A percentile compares a stretch with the other conserved stretches of the same genome.
Conservation (phyloP, 2,888 invertebrate species). For the Amblyjoppa fuscipennis region DNA sequence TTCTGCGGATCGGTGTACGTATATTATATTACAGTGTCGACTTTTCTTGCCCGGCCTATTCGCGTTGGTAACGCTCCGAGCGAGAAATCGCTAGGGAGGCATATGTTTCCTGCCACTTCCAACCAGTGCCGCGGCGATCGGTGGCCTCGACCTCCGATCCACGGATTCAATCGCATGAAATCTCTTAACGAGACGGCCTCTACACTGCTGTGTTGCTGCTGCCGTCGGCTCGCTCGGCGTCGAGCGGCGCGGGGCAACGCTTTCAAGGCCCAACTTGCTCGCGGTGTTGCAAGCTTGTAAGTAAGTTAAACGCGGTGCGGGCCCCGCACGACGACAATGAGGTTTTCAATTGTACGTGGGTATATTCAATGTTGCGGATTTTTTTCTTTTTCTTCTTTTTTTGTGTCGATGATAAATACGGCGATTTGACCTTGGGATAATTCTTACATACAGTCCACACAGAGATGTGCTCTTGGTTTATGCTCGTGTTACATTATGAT, state of each 20-base stretch:
- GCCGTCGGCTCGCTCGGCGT: constrained; percentile 12
- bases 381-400: not conserved
- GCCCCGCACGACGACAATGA: constrained; percentile 27
- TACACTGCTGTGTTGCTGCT: not conserved
- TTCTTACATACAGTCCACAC: too few species aligned
- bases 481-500: too few species aligned
- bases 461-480: too few species aligned
- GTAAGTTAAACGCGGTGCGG: constrained; percentile 7
- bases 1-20: constrained; percentile 18
- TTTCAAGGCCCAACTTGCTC: constrained; percentile 55
- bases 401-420: not conserved
- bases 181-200: constrained; percentile 55
- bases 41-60: constrained; percentile 8
- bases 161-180: constrained; percentile 70
- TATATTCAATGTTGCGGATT: not conserved
- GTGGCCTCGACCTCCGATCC: constrained; percentile 65
- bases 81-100: constrained; percentile 41
- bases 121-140: constrained; percentile 17
- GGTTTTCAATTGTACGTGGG: constrained; percentile 8
- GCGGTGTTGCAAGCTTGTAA: constrained; percentile 35
- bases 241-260: constrained; percentile 44
- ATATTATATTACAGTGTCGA: not conserved
- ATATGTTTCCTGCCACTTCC: constrained; percentile 23
- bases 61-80: not conserved
- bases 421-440: too few species aligned